phyloP scores from a whole-genome alignment of 2,797 vertebrate species.

The Helarctos malayanus region DNA sequence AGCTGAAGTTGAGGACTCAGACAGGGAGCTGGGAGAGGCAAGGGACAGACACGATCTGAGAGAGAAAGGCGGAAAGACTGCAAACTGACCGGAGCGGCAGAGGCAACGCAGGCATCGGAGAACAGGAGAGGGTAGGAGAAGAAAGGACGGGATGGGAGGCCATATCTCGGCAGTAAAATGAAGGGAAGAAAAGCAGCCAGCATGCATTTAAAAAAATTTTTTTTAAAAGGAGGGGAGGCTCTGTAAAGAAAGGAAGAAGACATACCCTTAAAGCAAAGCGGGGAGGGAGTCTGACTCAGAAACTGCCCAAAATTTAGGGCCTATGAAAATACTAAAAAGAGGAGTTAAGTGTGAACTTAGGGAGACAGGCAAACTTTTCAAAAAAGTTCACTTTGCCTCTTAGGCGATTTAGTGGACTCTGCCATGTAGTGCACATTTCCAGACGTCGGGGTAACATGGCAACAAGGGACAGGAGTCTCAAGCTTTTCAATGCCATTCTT shows the following conservation, averaged over 20 bases:
- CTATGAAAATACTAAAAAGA: background rate
- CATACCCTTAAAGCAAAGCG: background rate
- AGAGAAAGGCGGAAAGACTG: background rate
- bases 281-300: background rate
- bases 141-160: background rate
- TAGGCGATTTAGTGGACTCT: background rate
- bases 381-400: background rate
- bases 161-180: fast-evolving
- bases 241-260: background rate
- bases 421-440: background rate
- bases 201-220: too few species aligned
- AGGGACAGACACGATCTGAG: background rate
- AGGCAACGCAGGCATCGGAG: background rate
- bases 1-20: background rate
- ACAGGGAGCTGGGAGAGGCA: background rate
- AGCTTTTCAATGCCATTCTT: background rate
- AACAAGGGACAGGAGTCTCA: background rate
- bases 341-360: background rate
- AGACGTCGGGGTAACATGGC: background rate
- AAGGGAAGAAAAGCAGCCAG: background rate
- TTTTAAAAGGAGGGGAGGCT: too few species aligned
- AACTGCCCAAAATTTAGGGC: background rate
- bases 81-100: background rate
- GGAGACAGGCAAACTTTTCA: background rate
- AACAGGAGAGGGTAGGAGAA: background rate